These are phyloP conservation scores for Conus ventricosus DNA, from an alignment of 1,140 invertebrate species.

Conservation along the genomic window DNA sequence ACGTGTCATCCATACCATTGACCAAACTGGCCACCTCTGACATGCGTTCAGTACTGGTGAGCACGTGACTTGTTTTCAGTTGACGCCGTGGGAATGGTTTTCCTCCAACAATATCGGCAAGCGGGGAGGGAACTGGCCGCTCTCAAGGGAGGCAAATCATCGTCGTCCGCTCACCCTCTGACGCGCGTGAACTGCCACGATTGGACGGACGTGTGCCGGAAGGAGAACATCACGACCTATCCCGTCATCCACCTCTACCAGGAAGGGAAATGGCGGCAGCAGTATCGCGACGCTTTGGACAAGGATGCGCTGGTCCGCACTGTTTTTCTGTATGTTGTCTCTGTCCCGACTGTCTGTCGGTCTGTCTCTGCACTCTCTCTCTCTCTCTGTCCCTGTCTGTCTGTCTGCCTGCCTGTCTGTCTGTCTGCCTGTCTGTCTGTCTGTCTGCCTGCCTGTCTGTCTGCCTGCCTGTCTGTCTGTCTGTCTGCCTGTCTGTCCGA, in stretches of 20 bases:
- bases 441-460: too few species aligned
- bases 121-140: slow-evolving; percentile 43
- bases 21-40: too few species aligned
- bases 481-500: too few species aligned
- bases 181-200: slow-evolving; percentile 66
- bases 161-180: slow-evolving; percentile 37
- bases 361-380: background rate
- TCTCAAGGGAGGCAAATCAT: slow-evolving; percentile 31
- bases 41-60: too few species aligned
- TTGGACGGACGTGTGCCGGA: slow-evolving; percentile 67
- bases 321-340: slow-evolving; percentile 58
- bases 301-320: slow-evolving; percentile 55
- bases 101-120: slow-evolving; percentile 53
- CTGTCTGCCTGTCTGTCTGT: too few species aligned
- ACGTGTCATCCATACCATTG: too few species aligned
- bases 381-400: background rate
- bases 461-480: too few species aligned
- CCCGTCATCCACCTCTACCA: slow-evolving; percentile 60
- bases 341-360: background rate
- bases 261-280: slow-evolving; percentile 46
- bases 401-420: background rate
- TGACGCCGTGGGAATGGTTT: slow-evolving; percentile 58
- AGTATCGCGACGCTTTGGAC: slow-evolving; percentile 61
- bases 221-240: slow-evolving; percentile 62
- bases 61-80: slow-evolving; percentile 40